A percentile compares a stretch with the other conserved stretches of the same genome.
Evolutionary conservation across 2,888 invertebrate genomes (phyloP).

Genomic region (Caenorhabditis sp.): DNA sequence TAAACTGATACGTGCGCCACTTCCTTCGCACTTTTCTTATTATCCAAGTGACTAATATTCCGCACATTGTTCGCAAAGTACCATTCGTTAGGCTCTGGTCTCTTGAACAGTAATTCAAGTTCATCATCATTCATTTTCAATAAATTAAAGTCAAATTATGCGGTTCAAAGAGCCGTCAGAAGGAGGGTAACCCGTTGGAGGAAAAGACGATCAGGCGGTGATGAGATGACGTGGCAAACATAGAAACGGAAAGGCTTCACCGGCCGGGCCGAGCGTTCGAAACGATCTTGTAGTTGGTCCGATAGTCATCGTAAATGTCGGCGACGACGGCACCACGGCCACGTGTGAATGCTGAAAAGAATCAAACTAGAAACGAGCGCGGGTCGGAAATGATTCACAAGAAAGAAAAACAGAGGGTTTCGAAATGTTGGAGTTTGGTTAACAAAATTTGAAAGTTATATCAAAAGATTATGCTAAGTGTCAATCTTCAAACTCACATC

Average conservation of each 20-base stretch:
- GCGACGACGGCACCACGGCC: slow-evolving; percentile 17
- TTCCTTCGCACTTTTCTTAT: no score
- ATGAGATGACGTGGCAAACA: slow-evolving; percentile 1
- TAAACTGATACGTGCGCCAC: no score
- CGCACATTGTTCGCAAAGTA: no score
- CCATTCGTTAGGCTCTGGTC: no score
- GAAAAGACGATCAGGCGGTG: slow-evolving; percentile 22
- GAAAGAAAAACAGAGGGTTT: background rate
- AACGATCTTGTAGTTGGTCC: slow-evolving; percentile 13
- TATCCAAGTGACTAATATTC: no score
- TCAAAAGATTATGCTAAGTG: no score
- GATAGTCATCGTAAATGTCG: slow-evolving; percentile 23
- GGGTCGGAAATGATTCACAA: background rate
- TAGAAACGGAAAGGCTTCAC: background rate
- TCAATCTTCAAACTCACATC: slow-evolving; percentile 24
- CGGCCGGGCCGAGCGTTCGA: slow-evolving; percentile 30
- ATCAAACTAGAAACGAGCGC: background rate
- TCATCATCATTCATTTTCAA: slow-evolving; percentile 35
- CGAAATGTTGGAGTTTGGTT: no score
- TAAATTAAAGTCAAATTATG: slow-evolving; percentile 13
- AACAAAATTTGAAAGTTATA: no score
- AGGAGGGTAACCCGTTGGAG: slow-evolving; percentile 18
- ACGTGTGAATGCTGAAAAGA: slow-evolving; percentile 35
- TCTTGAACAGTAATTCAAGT: background rate
- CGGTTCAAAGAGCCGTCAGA: slow-evolving; percentile 27